Evolutionary conservation across 37 sponge, comb jelly and placozoan genomes (phyloP), one percentile per base, ranked within the genome.

Genomic region (Haliclona indistincta): DNA sequence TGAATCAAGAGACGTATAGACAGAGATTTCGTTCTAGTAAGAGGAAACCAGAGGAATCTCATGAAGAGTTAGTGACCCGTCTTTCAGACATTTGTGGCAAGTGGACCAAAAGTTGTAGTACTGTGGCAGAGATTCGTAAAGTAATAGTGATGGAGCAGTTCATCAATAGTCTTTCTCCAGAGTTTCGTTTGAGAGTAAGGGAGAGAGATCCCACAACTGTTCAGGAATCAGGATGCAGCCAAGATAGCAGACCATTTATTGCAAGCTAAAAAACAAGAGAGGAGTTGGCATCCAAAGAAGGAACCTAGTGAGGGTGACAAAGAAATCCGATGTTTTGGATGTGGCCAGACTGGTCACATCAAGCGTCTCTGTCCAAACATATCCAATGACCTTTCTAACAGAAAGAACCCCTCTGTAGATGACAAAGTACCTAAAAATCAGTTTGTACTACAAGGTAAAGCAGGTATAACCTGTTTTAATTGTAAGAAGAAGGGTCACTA

Each of bases 1-100:
- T 80, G 20, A 56, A 56, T 47, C 52, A 43, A 23, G 78, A 84
- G 66, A 77, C 35, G 43, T 71, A 77, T 35, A 70, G 72, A 23
- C 65, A 71, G 66, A 47, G 56, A 35, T 77, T 84, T 33, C 63
- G 71, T 1, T 34, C 40, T 1, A 28, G 52, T 19, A 43, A 40
- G 56, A 43, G 35, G 64, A 77, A 71, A 44, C 45, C 22, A 2
- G 78, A 54, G 11, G 85, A 84, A 45, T 38, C 78, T 6, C 38
- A 70, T 41, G 51, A 70, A 8, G 78, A 84, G 56, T 22, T 78
- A 1, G 43, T 39, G n/a, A n/a, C n/a, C n/a, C 28, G 62, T 60
- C 29, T 60, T 29, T 10, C 11, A 11, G 62, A 60, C 33, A 29
- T 60, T 10, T 29, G 32, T 33, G 33, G 33, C 33, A 60, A 60